Percentiles rank a stretch among this genome's conserved stretches.
Conservation (phyloP, 2,797 vertebrate genomes). For the Trachurus trachurus region DNA sequence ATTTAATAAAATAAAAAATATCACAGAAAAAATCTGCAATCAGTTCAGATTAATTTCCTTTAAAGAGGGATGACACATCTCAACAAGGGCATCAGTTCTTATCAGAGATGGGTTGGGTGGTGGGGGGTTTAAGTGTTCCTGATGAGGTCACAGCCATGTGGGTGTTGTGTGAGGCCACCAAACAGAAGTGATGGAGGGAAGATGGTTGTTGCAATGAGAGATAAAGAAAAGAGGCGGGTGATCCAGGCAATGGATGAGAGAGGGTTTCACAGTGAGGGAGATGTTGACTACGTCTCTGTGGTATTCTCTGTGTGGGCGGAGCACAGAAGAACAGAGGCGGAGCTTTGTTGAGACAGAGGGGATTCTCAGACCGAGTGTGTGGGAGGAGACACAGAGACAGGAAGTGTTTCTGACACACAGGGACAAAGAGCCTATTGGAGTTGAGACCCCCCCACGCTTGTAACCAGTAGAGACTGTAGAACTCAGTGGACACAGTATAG, state of each 20-base stretch:
- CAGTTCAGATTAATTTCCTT: too few species aligned
- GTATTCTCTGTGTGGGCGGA: slow-evolving; percentile 77
- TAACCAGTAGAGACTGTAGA: slow-evolving; percentile 22
- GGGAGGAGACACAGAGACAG: slow-evolving; percentile 75
- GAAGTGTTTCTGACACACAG: slow-evolving; percentile 50
- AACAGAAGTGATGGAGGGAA: slow-evolving; percentile 39
- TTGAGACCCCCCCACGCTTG: not conserved
- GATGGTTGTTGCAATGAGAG: slow-evolving; percentile 36
- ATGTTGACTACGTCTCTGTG: slow-evolving; percentile 61
- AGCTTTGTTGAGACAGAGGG: slow-evolving; percentile 68
- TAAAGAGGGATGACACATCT: too few species aligned
- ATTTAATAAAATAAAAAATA: too few species aligned
- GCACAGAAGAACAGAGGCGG: slow-evolving; percentile 54
- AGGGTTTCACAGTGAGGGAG: slow-evolving; percentile 37
- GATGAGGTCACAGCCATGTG: slow-evolving; percentile 73
- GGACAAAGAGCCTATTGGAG: slow-evolving; percentile 72
- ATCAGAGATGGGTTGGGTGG: too few species aligned
- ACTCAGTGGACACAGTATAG: not conserved
- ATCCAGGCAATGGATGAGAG: slow-evolving; percentile 52
- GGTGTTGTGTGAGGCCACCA: slow-evolving; percentile 74
- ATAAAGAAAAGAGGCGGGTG: slow-evolving; percentile 42
- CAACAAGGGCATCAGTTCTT: too few species aligned
- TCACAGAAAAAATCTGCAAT: too few species aligned
- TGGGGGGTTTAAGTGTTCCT: not conserved
- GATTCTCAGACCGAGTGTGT: slow-evolving; percentile 57